Conservation (phyloP, 2,888 invertebrate genomes). For the Ennomos quercinarius region DNA sequence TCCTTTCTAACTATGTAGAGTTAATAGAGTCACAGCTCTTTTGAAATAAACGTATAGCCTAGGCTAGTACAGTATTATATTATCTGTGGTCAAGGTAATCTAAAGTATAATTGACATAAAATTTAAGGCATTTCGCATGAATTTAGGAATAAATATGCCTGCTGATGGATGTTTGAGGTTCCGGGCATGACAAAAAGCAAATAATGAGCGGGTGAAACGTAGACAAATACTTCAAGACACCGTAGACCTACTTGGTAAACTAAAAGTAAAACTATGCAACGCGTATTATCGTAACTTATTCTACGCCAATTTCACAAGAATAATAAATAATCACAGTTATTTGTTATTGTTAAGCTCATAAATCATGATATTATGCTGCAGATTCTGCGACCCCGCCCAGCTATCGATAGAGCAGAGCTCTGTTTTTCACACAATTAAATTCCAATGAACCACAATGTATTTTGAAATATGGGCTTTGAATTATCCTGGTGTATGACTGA, state of each 20-base stretch:
- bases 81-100: no score
- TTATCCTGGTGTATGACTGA: constrained; percentile 3
- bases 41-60: no score
- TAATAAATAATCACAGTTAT: constrained; percentile 20
- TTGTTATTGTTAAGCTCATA: constrained; percentile 18
- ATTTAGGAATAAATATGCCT: no score
- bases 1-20: not conserved
- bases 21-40: no score
- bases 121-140: no score
- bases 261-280: not conserved
- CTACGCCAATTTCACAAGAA: constrained; percentile 9
- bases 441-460: constrained; percentile 37
- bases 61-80: no score
- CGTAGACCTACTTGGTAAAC: no score
- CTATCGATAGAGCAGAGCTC: constrained; percentile 18
- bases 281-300: constrained; percentile 4
- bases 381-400: constrained; percentile 22
- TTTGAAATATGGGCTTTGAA: constrained; percentile 20
- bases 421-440: constrained; percentile 42
- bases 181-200: no score
- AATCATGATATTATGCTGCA: constrained; percentile 14
- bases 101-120: no score
- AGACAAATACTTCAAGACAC: no score
- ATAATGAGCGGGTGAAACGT: no score
- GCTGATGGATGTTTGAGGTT: no score